Evolutionary conservation across 2,113 vertebrate genomes (phyloP).

Genomic region (Ptilorrhoa leucosticta): DNA sequence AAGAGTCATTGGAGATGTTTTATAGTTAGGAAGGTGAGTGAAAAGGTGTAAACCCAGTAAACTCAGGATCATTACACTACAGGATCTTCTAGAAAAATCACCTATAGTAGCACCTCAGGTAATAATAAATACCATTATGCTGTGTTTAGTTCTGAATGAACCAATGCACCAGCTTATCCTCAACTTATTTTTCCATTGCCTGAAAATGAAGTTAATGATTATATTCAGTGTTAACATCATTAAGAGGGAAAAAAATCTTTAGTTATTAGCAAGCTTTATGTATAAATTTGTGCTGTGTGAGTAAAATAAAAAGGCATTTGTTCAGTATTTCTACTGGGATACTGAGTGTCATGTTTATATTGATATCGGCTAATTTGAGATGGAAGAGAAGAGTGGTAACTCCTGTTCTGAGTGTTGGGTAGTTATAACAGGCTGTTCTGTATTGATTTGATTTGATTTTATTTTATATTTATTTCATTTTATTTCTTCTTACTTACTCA

Average conservation of each 20-base stretch:
- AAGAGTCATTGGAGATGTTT: neutral
- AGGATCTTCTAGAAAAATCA: neutral
- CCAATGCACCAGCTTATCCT: neutral
- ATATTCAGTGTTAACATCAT: neutral
- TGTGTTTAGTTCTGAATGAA: neutral
- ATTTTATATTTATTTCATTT: neutral
- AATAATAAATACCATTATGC: neutral
- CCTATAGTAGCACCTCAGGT: neutral
- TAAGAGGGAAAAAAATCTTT: conserved; percentile 37
- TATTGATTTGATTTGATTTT: neutral
- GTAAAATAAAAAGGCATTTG: neutral
- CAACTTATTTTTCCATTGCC: neutral
- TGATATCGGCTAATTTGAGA: neutral
- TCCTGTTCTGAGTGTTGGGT: neutral
- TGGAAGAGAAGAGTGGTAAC: neutral
- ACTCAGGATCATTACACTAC: neutral
- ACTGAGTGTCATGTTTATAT: neutral
- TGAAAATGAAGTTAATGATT: conserved; percentile 24
- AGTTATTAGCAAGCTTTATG: neutral
- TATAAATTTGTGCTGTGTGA: neutral
- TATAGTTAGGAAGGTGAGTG: neutral
- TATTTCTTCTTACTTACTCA: neutral
- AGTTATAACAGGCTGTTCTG: neutral
- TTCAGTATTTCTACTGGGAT: neutral
- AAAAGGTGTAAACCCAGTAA: neutral